Percentiles rank a stretch among this genome's conserved stretches.
Evolutionary conservation across 2,797 vertebrate species (phyloP).

Genomic region (Chelon labrosus): DNA sequence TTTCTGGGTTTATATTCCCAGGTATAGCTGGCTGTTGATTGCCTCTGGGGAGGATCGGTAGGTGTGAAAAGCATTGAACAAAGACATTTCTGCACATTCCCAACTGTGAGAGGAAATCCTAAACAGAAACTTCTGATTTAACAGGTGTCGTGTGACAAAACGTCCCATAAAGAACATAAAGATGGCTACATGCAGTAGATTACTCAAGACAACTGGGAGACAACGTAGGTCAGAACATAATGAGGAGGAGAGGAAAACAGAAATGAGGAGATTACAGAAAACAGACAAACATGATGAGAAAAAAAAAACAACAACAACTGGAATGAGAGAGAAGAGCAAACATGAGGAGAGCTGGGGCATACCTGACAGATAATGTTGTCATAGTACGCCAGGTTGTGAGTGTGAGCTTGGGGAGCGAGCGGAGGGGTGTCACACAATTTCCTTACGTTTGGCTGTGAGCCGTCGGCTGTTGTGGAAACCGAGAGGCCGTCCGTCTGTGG

Average conservation of each 20-base stretch:
- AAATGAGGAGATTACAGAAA: neutral
- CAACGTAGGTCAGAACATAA: slow-evolving; percentile 22
- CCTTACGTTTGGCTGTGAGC: slow-evolving; percentile 99
- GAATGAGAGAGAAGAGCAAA: slow-evolving; percentile 31
- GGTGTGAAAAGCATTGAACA: slow-evolving; percentile 65
- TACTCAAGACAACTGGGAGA: slow-evolving; percentile 17
- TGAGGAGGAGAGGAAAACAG: slow-evolving; percentile 13
- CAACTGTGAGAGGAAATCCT: slow-evolving; percentile 24
- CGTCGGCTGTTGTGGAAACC: slow-evolving; percentile 96
- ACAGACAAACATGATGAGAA: neutral
- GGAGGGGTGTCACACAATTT: slow-evolving; percentile 84
- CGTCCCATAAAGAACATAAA: neutral
- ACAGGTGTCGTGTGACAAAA: neutral
- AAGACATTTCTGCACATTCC: slow-evolving; percentile 44
- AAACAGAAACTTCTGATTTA: neutral
- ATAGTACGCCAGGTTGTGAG: slow-evolving; percentile 90
- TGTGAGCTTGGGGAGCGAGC: slow-evolving; percentile 86
- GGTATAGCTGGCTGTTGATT: slow-evolving; percentile 80
- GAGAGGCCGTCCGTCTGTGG: slow-evolving; percentile 98
- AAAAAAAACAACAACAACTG: neutral
- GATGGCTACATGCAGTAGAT: neutral
- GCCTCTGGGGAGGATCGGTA: slow-evolving; percentile 73
- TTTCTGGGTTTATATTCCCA: slow-evolving; percentile 86
- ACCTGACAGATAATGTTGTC: slow-evolving; percentile 94
- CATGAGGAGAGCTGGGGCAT: slow-evolving; percentile 77